Conservation (phyloP, 2,113 vertebrate species). For the Aldabrachelys gigantea region DNA sequence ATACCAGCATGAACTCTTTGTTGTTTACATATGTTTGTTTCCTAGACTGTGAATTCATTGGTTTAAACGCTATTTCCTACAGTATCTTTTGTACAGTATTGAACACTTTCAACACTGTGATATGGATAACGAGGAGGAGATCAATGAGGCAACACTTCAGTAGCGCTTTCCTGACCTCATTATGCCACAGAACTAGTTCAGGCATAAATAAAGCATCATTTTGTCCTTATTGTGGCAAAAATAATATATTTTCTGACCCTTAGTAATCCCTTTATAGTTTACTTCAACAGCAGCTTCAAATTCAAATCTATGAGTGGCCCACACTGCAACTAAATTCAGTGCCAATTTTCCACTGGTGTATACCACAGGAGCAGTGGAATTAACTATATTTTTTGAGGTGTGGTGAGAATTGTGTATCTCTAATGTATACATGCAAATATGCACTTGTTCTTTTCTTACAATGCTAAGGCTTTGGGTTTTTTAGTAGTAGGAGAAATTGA, state of each 20-base stretch:
- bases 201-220: neutral
- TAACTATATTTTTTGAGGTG: neutral
- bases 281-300: constrained; percentile 7
- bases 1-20: neutral
- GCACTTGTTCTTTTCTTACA: neutral
- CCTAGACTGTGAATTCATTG: neutral
- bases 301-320: neutral
- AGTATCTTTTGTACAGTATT: neutral
- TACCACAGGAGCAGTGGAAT: neutral
- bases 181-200: neutral
- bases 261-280: neutral
- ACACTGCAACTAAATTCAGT: neutral
- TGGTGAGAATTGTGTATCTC: neutral
- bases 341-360: neutral
- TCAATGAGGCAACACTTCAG: neutral
- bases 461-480: neutral
- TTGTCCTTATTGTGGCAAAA: neutral
- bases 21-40: neutral
- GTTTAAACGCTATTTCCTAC: neutral
- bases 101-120: neutral
- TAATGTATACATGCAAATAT: neutral
- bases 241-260: neutral
- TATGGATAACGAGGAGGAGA: neutral
- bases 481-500: neutral
- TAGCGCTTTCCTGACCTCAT: neutral